A percentile compares a stretch with the other conserved stretches of the same genome.
Evolutionary conservation across 1,140 invertebrate genomes (phyloP).

Genomic region (Drosophila cardini): DNA sequence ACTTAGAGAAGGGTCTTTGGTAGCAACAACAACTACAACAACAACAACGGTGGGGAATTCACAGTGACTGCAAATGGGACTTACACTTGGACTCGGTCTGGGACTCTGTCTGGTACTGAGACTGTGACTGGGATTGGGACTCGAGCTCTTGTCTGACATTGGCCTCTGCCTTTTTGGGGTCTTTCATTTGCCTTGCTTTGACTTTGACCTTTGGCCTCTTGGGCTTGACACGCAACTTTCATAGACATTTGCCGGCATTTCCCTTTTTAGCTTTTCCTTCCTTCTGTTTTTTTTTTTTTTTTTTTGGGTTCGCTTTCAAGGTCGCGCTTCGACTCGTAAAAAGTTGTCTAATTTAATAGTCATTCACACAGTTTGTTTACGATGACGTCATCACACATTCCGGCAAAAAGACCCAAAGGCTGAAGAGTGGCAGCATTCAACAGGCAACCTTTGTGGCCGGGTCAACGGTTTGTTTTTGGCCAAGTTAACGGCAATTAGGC

Average conservation of each 20-base stretch:
- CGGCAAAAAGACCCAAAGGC: neutral
- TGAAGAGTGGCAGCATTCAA: neutral
- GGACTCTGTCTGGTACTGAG: neutral
- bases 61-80: conserved; percentile 13
- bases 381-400: conserved; percentile 21
- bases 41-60: too few relatives aligned
- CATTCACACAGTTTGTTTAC: conserved; percentile 30
- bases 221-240: conserved; percentile 63
- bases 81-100: conserved; percentile 5
- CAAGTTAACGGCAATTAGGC: conserved; percentile 13
- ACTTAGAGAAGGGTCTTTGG: conserved; percentile 59
- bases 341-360: conserved; percentile 47
- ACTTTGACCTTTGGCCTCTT: conserved; percentile 52
- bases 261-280: conserved; percentile 6
- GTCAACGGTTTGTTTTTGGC: conserved; percentile 15
- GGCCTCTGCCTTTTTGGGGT: conserved; percentile 45
- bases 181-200: conserved; percentile 53
- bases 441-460: too few relatives aligned
- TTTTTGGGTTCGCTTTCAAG: conserved; percentile 50
- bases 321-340: conserved; percentile 50
- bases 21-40: conserved; percentile 7
- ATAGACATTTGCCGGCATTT: conserved; percentile 5
- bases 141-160: neutral
- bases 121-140: conserved; percentile 30
- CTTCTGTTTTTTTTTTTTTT: conserved; percentile 36